A percentile compares a stretch with the other conserved stretches of the same genome.
These are phyloP conservation scores for Propithecus deckenii DNA, from an alignment of 2,797 vertebrate genomes.

Conservation along the genomic window DNA sequence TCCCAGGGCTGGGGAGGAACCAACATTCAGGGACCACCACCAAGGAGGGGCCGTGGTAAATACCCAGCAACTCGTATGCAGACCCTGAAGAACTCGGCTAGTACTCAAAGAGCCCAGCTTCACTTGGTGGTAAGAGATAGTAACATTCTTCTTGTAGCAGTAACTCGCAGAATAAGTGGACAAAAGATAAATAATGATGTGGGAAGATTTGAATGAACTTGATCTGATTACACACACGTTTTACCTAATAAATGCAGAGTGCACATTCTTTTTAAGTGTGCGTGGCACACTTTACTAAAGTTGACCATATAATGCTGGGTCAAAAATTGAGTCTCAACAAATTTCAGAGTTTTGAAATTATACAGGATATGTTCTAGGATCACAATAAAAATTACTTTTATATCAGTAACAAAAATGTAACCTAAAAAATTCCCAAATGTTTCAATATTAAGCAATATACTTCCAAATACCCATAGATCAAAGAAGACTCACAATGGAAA, in stretches of 20 bases:
- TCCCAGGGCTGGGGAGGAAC: not conserved
- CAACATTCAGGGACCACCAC: not conserved
- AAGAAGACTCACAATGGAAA: not conserved
- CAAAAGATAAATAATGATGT: not conserved
- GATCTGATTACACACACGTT: not conserved
- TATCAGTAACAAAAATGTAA: not conserved
- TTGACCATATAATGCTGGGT: not conserved
- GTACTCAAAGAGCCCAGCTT: not conserved
- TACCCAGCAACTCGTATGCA: not conserved
- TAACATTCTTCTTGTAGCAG: not conserved
- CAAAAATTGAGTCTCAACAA: not conserved
- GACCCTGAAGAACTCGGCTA: not conserved
- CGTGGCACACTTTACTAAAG: not conserved
- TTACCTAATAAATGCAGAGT: not conserved
- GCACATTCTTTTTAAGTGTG: not conserved
- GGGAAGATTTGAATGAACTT: not conserved
- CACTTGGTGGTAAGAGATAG: not conserved
- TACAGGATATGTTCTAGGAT: not conserved
- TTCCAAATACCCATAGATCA: not conserved
- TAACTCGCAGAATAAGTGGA: not conserved
- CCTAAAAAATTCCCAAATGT: not conserved
- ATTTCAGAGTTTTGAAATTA: slow-evolving; percentile 4
- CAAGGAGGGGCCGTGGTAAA: not conserved
- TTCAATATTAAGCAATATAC: not conserved
- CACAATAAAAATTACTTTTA: not conserved